Base-by-base conservation (phyloP, 2,113 vertebrate genomes). In the Trematomus loennbergii region DNA sequence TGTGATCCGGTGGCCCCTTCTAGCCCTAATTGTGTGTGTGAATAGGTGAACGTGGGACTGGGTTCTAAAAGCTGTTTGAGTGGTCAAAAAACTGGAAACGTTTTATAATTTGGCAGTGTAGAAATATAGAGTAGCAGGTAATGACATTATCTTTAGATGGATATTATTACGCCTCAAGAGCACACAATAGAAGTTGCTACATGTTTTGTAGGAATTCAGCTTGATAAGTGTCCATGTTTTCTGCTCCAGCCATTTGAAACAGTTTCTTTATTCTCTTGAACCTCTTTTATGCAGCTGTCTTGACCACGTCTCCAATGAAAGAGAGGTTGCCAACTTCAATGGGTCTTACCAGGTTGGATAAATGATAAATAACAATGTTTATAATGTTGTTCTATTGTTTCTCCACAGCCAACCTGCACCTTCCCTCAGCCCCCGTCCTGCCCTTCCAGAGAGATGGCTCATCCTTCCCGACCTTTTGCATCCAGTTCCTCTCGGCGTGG, bases 391-490 rank as follows among this genome's bases (percentile, higher is more conserved):
- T 9, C 22, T 45, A 1, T 33, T 49, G 33, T 57, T 40, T 40
- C 45, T 33, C 18, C 40, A 40, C 78, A 93, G 90, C 36, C 81
- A 1, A n/a, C 53, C 13, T 69, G 59, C 75, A 20, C 48, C 46
- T 85, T 88, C 73, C 43, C 10, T 12, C 82, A 62, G 45, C 48
- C 73, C 3, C 25, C 17, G 16, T 78, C 36, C 36, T 40, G 64
- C 29, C 2, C 49, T 15, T 45, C 79, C 70, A 87, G 60, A 29
- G 78, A 72, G 7, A 93, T 91, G 86, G 55, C 64, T 53, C 81
- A 76, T 48, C 36, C 90, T 54, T 67, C 80, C 29, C 78, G 62
- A 5, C 0, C 22, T 57, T 57, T 84, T 49, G 53, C 55, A 2
- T 12, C 72, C 2, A 12, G 25, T 4, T 58, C 72, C 25, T 29